Evolutionary conservation across 92 coral and sea anemone genomes (phyloP), one percentile per base, ranked within the genome.

Genomic region (Isaurus tuberculatus): DNA sequence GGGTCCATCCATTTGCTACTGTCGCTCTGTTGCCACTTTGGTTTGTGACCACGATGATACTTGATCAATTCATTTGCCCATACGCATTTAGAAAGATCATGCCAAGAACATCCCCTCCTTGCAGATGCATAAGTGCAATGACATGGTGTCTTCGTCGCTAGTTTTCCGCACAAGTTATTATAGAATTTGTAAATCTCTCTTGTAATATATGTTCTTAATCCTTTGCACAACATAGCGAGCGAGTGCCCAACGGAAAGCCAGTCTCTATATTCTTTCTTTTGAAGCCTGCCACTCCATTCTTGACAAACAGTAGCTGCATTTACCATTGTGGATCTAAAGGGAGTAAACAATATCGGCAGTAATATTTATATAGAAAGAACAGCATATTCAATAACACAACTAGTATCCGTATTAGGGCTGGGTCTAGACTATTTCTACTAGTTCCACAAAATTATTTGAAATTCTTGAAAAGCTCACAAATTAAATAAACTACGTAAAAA

Each of bases 231-330:
- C 11, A 85, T 30, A 22, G 75, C 20, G 17, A 95, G 84, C 5
- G 93, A 93, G 23, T 88, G 88, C 0, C 98, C 97, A 26, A 95
- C 92, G 32, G 94, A 89, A 10, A 95, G 90, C 97, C 98, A 95
- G 44, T 95, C 94, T 53, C 86, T 89, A 87, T 91, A 91, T 22
- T 81, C 89, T 23, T 89, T 85, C 34, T 89, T 83, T 25, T 83
- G 81, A 53, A 92, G 88, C 27, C 83, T 85, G 64, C 85, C 85
- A 32, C 65, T 23, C 81, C 81, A 44, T 37, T 73, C 63, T 84
- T 25, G 51, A 84, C 78, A 85, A 79, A 85, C 64, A 34, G 79
- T 72, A 43, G 73, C 73, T 14, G 22, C 64, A 44, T 73, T 63
- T 66, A 51, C 75, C 85, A 75, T 78, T 51, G 10, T 10, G 69